A percentile compares a stretch with the other conserved stretches of the same genome.
Conservation (phyloP, 2,888 invertebrate species). For the Artemia sinica region DNA sequence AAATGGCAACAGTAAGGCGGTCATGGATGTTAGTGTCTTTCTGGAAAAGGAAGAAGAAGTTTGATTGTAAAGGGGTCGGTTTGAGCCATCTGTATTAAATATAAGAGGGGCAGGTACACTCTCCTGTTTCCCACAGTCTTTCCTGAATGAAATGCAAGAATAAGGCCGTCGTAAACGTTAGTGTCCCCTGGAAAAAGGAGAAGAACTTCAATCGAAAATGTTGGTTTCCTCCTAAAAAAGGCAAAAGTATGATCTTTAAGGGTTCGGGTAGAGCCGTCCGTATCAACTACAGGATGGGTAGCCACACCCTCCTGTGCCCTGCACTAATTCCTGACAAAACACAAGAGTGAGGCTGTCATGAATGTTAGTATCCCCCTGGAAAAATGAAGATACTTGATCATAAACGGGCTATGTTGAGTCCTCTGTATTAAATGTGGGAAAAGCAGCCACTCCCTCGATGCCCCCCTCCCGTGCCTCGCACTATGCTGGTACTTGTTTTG, state of each 20-base stretch:
- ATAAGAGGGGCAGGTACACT: no score
- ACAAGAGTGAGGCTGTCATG: neutral
- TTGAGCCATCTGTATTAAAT: no score
- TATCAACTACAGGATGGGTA: no score
- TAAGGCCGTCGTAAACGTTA: neutral
- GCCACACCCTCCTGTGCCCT: neutral
- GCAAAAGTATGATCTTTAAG: no score
- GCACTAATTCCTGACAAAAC: neutral
- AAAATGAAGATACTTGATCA: neutral
- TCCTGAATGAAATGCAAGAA: neutral
- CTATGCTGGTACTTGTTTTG: no score
- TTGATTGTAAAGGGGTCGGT: no score
- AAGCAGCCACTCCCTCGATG: no score
- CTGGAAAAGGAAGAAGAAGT: no score
- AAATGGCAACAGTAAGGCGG: no score
- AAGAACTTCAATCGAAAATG: neutral
- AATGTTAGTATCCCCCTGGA: neutral
- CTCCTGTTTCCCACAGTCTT: no score
- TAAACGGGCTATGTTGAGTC: neutral
- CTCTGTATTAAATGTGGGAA: neutral
- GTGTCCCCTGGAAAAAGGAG: neutral
- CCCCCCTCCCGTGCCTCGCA: no score
- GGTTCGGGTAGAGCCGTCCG: no score
- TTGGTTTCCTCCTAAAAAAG: neutral
- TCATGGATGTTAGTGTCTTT: neutral